Percentiles rank a stretch among this genome's conserved stretches.
Conservation (phyloP, 2,888 invertebrate species). For the Macrosiphum euphorbiae region DNA sequence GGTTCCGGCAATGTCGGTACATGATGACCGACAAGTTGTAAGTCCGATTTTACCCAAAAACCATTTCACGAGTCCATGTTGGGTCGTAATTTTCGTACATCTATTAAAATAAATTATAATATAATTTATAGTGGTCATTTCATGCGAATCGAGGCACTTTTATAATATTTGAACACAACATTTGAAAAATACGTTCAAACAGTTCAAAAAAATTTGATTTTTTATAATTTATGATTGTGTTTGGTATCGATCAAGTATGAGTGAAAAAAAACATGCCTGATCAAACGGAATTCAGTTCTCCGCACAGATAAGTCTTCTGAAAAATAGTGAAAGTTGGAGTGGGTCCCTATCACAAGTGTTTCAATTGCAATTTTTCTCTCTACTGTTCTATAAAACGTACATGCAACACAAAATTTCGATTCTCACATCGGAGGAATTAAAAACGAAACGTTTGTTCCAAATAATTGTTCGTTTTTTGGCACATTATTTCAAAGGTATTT, state of each 20-base stretch:
- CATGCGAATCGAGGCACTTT: neutral
- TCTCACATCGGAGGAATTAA: neutral
- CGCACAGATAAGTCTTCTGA: neutral
- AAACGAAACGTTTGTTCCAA: neutral
- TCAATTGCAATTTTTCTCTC: neutral
- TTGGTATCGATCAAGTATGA: neutral
- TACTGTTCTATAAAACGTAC: no score
- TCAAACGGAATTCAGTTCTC: neutral
- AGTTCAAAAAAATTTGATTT: neutral
- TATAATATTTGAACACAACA: neutral
- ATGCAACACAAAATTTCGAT: neutral
- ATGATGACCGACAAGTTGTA: neutral
- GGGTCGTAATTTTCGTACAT: no score
- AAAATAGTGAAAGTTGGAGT: neutral
- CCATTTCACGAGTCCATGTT: neutral
- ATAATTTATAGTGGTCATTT: neutral
- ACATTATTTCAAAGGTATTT: neutral
- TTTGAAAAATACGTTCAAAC: neutral
- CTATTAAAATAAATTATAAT: no score
- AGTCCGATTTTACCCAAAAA: neutral
- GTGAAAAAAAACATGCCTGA: neutral
- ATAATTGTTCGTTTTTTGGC: neutral
- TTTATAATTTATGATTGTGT: neutral
- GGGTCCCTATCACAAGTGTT: neutral
- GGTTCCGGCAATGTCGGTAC: neutral